Evolutionary conservation across 2,888 invertebrate species (phyloP).

Genomic region (Geophilus truncorum): DNA sequence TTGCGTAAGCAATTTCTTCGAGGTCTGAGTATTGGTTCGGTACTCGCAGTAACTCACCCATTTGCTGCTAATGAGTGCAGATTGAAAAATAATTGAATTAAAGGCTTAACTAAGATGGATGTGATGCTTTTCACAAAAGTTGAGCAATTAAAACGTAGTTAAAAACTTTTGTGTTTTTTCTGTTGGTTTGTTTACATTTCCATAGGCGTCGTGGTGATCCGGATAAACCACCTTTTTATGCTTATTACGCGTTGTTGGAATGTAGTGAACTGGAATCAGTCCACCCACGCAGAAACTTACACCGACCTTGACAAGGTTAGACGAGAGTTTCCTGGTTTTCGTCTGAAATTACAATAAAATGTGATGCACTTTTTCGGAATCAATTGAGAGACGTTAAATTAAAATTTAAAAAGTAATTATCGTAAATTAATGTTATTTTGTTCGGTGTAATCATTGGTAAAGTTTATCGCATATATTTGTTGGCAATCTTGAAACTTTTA

Average conservation of each 20-base stretch:
- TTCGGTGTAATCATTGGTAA: too few relatives aligned
- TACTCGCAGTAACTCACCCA: neutral
- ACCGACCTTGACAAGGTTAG: neutral
- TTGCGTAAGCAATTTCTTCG: neutral
- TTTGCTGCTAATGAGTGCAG: neutral
- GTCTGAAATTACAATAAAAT: neutral
- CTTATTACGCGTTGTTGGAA: neutral
- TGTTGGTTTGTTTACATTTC: neutral
- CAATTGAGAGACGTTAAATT: too few relatives aligned
- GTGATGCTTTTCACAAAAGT: neutral
- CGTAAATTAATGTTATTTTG: too few relatives aligned
- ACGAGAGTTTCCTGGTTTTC: neutral
- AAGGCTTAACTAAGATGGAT: neutral
- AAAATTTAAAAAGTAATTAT: too few relatives aligned
- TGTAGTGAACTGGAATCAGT: neutral
- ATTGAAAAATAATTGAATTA: slow-evolving; percentile 1
- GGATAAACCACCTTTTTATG: neutral
- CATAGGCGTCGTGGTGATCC: neutral
- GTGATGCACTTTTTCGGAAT: too few relatives aligned
- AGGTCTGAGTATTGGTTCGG: neutral
- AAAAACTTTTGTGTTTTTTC: too few relatives aligned
- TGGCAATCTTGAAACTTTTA: too few relatives aligned
- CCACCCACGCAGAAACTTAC: neutral
- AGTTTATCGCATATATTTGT: too few relatives aligned
- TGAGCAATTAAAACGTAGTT: neutral